Evolutionary conservation across 1,140 invertebrate species (phyloP).

Genomic region (Rhagoletis pomonella): DNA sequence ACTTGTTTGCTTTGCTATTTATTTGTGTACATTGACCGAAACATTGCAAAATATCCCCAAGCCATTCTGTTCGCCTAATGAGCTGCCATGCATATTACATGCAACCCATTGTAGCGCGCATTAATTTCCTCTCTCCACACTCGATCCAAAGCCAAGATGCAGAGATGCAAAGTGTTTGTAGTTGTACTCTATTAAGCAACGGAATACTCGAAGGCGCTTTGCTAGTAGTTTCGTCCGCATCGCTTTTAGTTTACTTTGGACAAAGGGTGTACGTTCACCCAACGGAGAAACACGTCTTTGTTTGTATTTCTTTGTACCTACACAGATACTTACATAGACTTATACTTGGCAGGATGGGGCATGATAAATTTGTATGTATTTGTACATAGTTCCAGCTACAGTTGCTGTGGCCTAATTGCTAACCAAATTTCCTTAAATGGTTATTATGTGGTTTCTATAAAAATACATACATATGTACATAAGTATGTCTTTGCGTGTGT

Average conservation of each 20-base stretch:
- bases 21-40: constrained; percentile 22
- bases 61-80: constrained; percentile 49
- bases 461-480: background rate
- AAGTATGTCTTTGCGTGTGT: background rate
- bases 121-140: constrained; percentile 3
- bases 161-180: background rate
- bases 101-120: constrained; percentile 40
- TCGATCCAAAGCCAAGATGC: background rate
- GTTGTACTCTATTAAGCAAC: constrained; percentile 27
- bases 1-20: background rate
- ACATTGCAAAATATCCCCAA: constrained; percentile 53
- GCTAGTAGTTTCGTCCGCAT: background rate
- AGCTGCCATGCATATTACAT: constrained; percentile 55
- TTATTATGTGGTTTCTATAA: background rate
- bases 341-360: no score
- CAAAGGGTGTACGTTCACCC: background rate
- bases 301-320: background rate
- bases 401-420: background rate
- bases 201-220: background rate
- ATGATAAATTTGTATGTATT: no score
- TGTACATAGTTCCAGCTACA: no score
- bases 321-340: no score
- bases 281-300: background rate
- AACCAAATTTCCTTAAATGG: background rate
- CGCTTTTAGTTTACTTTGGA: background rate